Evolutionary conservation across 92 coral and sea anemone species (phyloP).

Genomic region (Pocillopora meandrina): DNA sequence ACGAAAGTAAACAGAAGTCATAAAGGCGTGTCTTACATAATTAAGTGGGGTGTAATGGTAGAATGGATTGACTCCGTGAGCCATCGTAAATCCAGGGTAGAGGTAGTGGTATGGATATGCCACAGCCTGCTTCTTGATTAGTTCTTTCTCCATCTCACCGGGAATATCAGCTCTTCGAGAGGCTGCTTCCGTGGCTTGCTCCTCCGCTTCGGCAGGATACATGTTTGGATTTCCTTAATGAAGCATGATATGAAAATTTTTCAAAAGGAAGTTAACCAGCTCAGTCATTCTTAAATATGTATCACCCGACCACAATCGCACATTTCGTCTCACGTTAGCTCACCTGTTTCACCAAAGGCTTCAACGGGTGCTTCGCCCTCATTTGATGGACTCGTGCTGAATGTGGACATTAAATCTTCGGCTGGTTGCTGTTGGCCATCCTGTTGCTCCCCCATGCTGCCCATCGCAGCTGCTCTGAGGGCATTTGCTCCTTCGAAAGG

Average conservation of each 20-base stretch:
- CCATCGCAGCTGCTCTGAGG: neutral
- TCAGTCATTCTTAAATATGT: neutral
- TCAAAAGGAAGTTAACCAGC: neutral
- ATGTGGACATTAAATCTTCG: conserved; percentile 20
- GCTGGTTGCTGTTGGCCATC: conserved; percentile 16
- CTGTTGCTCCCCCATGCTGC: conserved; percentile 10
- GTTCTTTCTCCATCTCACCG: neutral
- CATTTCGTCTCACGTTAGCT: neutral
- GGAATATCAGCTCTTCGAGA: conserved; percentile 68
- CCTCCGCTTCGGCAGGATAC: conserved; percentile 26
- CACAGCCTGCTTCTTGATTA: conserved; percentile 75
- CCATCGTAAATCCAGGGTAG: conserved; percentile 30
- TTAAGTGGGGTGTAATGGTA: conserved; percentile 31
- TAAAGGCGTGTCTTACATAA: conserved; percentile 15
- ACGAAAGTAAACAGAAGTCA: too few species aligned
- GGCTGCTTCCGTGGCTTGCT: conserved; percentile 34
- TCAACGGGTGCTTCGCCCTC: conserved; percentile 25
- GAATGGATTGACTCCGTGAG: conserved; percentile 31
- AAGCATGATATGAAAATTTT: neutral
- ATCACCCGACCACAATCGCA: neutral
- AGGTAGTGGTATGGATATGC: conserved; percentile 66
- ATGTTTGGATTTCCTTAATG: conserved; percentile 31
- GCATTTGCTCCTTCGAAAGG: conserved; percentile 18
- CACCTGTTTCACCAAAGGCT: conserved; percentile 33
- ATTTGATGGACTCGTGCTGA: conserved; percentile 9